Percentiles rank a stretch among this genome's conserved stretches.
phyloP scores from a whole-genome alignment of 1,140 invertebrate genomes.

The Halictus rubicundus region DNA sequence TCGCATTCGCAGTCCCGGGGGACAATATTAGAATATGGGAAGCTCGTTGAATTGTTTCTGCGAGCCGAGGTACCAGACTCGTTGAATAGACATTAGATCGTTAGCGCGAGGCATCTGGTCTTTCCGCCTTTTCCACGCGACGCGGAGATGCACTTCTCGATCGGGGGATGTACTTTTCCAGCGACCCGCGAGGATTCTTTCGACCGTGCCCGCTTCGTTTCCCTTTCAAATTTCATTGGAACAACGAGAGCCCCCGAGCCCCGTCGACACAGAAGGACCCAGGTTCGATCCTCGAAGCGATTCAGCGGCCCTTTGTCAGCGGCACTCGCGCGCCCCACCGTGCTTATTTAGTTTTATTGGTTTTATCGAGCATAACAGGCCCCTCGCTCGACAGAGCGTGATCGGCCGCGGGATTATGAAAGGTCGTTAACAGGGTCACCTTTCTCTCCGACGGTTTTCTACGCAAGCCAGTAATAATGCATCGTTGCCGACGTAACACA shows the following conservation, averaged over 20 bases:
- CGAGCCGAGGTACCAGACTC: too few relatives aligned
- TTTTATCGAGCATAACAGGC: constrained; percentile 32
- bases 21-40: too few relatives aligned
- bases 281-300: neutral
- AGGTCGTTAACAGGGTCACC: constrained; percentile 46
- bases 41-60: too few relatives aligned
- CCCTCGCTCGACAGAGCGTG: constrained; percentile 16
- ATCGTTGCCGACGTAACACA: neutral
- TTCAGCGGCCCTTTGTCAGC: constrained; percentile 2
- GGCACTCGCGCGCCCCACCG: too few relatives aligned
- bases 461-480: constrained; percentile 17
- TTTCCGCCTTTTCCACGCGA: too few relatives aligned
- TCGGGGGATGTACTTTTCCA: neutral
- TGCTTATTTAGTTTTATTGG: constrained; percentile 41
- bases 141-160: neutral
- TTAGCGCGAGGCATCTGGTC: neutral
- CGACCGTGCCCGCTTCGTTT: neutral
- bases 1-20: too few relatives aligned
- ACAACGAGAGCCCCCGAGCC: neutral
- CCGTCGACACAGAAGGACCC: neutral
- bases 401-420: constrained; percentile 19
- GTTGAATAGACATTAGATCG: neutral
- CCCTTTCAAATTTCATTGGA: neutral
- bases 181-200: neutral
- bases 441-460: constrained; percentile 9